Evolutionary conservation across 2,113 vertebrate genomes (phyloP).

Genomic region (Planiliza haematocheilus): DNA sequence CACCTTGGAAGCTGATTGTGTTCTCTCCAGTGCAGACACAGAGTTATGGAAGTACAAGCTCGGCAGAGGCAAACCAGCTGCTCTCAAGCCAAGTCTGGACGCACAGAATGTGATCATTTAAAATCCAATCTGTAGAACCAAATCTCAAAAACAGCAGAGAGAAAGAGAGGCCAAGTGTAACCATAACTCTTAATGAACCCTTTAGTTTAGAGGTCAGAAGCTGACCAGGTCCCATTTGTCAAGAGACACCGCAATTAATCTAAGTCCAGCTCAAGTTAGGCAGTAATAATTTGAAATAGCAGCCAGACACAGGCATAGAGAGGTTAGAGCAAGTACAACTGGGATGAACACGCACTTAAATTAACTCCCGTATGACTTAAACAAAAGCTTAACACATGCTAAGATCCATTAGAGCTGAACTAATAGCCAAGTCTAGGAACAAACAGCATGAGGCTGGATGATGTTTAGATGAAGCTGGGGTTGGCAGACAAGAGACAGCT

Average conservation of each 20-base stretch:
- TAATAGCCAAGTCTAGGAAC: conserved; percentile 30
- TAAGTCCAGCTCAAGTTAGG: conserved; percentile 27
- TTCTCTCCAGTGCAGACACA: conserved; percentile 25
- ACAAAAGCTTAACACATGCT: conserved; percentile 29
- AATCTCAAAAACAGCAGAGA: conserved; percentile 11
- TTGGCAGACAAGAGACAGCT: conserved; percentile 30
- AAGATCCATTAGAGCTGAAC: conserved; percentile 21
- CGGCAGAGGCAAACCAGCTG: conserved; percentile 16
- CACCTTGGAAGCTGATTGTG: neutral
- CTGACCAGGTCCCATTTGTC: conserved; percentile 53
- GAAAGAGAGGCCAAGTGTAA: conserved; percentile 34
- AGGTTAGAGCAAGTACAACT: conserved; percentile 18
- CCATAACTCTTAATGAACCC: conserved; percentile 39
- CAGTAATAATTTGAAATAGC: conserved; percentile 39
- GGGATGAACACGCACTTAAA: conserved; percentile 25
- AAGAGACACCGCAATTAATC: conserved; percentile 12
- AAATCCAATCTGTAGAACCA: conserved; percentile 18
- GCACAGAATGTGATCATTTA: conserved; percentile 18
- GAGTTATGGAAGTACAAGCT: conserved; percentile 31
- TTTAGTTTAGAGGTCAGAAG: conserved; percentile 32
- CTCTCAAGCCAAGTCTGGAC: neutral
- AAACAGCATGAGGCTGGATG: conserved; percentile 29
- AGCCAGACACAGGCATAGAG: conserved; percentile 13
- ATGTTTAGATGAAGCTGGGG: conserved; percentile 27
- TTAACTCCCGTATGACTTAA: conserved; percentile 15